Percentiles rank a stretch among this genome's conserved stretches.
Conservation (phyloP, 2,797 vertebrate species). For the Gastrophryne carolinensis region DNA sequence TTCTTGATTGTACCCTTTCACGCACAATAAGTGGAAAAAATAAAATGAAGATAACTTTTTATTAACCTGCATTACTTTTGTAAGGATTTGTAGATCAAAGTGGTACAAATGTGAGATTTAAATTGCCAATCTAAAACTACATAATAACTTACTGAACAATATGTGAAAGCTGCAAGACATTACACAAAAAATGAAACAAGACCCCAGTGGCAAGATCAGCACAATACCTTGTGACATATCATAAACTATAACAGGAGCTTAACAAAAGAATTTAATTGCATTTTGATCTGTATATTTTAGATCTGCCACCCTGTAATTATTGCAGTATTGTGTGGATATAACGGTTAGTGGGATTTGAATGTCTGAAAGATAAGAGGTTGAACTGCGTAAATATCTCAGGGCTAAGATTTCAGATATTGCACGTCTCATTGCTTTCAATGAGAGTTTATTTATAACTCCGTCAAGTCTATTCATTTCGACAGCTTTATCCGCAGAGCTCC, state of each 20-base stretch:
- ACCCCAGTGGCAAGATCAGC: slow-evolving; percentile 41
- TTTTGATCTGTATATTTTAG: slow-evolving; percentile 38
- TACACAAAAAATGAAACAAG: slow-evolving; percentile 23
- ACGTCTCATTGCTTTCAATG: slow-evolving; percentile 24
- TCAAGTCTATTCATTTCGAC: slow-evolving; percentile 25
- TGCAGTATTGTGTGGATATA: slow-evolving; percentile 37
- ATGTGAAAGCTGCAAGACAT: background rate
- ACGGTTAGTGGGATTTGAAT: slow-evolving; percentile 40
- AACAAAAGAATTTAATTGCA: slow-evolving; percentile 48
- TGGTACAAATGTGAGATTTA: background rate
- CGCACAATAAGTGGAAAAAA: too few relatives aligned
- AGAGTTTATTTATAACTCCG: slow-evolving; percentile 43
- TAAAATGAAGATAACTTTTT: background rate
- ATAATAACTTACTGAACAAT: slow-evolving; percentile 12
- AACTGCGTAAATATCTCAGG: slow-evolving; percentile 42
- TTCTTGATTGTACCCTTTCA: too few relatives aligned
- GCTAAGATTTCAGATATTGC: slow-evolving; percentile 40
- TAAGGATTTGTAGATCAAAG: background rate
- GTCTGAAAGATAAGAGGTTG: slow-evolving; percentile 38
- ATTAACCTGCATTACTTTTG: background rate
- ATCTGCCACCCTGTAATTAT: slow-evolving; percentile 43
- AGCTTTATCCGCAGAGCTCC: slow-evolving; percentile 24
- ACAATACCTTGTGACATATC: slow-evolving; percentile 38
- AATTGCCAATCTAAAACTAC: background rate
- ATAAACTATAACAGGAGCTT: slow-evolving; percentile 26